Percentiles rank a stretch among this genome's conserved stretches.
phyloP scores from a whole-genome alignment of 2,888 invertebrate genomes.

The Clostera curtula region DNA sequence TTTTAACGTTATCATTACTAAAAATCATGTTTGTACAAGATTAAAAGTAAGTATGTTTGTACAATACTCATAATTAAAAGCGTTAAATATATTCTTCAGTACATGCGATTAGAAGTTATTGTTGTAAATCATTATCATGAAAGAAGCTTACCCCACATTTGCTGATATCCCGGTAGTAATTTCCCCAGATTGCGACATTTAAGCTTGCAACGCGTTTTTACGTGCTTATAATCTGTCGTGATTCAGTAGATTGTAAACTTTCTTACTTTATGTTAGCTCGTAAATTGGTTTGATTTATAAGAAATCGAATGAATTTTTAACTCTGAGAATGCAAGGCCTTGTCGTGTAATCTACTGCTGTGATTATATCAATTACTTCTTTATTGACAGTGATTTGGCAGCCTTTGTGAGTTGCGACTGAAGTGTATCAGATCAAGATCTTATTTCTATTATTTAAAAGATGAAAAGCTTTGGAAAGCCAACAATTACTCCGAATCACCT shows the following conservation, averaged over 20 bases:
- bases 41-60: too few species aligned
- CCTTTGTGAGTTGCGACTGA: conserved; percentile 12
- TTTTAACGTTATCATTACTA: too few species aligned
- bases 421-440: conserved; percentile 17
- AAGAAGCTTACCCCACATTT: conserved; percentile 17
- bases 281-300: not conserved
- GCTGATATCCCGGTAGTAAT: conserved; percentile 39
- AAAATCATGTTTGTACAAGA: too few species aligned
- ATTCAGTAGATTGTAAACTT: conserved; percentile 8
- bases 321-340: conserved; percentile 19
- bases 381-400: conserved; percentile 35
- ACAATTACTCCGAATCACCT: too few species aligned
- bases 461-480: not conserved
- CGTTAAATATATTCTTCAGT: too few species aligned
- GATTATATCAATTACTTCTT: conserved; percentile 48
- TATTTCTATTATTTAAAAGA: conserved; percentile 17
- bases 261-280: conserved; percentile 3
- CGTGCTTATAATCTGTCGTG: conserved; percentile 8
- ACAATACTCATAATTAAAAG: too few species aligned
- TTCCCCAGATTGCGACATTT: conserved; percentile 35
- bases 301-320: conserved; percentile 7
- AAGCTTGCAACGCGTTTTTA: conserved; percentile 27
- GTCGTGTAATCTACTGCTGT: conserved; percentile 35
- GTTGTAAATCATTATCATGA: conserved; percentile 11
- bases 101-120: too few species aligned